Evolutionary conservation across 2,113 vertebrate species (phyloP), one percentile per base, ranked within the genome.

Genomic region (Bothrops jararaca): DNA sequence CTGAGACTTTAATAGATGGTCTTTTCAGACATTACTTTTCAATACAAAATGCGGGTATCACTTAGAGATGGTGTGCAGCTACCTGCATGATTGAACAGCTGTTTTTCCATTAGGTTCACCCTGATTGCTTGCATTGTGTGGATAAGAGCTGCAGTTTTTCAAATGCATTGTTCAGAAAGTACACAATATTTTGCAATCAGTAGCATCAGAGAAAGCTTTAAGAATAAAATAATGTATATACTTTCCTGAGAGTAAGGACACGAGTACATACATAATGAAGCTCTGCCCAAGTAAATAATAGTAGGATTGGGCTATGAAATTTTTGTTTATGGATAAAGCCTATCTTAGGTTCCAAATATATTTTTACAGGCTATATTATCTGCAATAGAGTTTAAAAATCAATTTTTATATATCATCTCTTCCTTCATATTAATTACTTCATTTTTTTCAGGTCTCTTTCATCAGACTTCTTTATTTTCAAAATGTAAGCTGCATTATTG

Each of bases 271-370:
- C 3, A 88, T 54, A 54, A 52, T 88, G 52, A 34, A 22, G 91
- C 90, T 87, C 34, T 26, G 12, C 5, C 90, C 53, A 48, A 85
- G 86, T 20, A 88, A 88, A 53, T 53, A 52, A 52, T 29, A 52
- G 7, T 91, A 91, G 90, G n/a, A 12, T 90, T 92, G 94, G 94
- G 95, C 92, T 94, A 53, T 53, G 42, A 9, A 20, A 87, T 3
- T 53, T 53, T 95, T 94, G 95, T 91, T 92, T 91, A 91, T 89
- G 93, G 94, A 95, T 92, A 94, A 94, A 95, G 87, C 4, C 0
- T 48, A 92, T 94, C 94, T 94, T 95, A 94, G 94, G 92, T 92
- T 95, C 94, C 92, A 92, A 91, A 91, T 93, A 58, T 94, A 89
- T 94, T 93, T 95, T 89, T 86, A 7, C 52, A 64, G 39, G 69